Evolutionary conservation across 2,797 vertebrate genomes (phyloP).

Genomic region (Scomberomorus guttatus): DNA sequence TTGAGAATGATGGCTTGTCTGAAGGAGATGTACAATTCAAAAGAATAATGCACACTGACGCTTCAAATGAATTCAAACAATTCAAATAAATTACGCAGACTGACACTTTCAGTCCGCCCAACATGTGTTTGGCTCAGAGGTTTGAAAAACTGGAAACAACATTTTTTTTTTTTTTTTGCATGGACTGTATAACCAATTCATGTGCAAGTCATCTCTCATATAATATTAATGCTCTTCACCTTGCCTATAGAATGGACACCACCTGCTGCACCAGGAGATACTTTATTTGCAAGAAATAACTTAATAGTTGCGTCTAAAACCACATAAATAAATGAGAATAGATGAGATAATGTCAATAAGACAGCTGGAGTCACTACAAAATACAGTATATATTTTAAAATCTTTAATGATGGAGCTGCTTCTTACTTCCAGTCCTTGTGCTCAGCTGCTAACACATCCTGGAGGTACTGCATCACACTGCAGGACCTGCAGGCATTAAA

Average conservation of each 20-base stretch:
- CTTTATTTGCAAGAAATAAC: conserved; percentile 4
- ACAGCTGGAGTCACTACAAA: background rate
- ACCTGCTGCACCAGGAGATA: conserved; percentile 20
- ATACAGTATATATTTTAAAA: background rate
- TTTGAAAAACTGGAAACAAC: conserved; percentile 26
- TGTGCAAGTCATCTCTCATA: conserved; percentile 10
- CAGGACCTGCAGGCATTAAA: conserved; percentile 28
- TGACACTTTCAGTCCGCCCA: conserved; percentile 39
- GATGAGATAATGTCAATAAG: conserved; percentile 13
- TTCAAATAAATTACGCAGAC: conserved; percentile 25
- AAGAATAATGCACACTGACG: background rate
- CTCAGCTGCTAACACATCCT: conserved; percentile 42
- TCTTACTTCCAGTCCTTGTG: conserved; percentile 25
- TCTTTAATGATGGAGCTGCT: background rate
- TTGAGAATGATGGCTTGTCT: conserved; percentile 15
- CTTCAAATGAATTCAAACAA: conserved; percentile 23
- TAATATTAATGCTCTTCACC: no score
- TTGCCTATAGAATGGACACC: background rate
- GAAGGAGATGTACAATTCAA: conserved; percentile 12
- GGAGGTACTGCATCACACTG: conserved; percentile 33
- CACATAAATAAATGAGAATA: conserved; percentile 4
- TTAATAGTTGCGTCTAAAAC: conserved; percentile 4
- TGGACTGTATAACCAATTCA: background rate
- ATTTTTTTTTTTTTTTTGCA: conserved; percentile 23
- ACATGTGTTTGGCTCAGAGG: conserved; percentile 53